Base-by-base conservation (phyloP, 2,888 invertebrate genomes). In the Aphelenchoides bicaudatus region DNA sequence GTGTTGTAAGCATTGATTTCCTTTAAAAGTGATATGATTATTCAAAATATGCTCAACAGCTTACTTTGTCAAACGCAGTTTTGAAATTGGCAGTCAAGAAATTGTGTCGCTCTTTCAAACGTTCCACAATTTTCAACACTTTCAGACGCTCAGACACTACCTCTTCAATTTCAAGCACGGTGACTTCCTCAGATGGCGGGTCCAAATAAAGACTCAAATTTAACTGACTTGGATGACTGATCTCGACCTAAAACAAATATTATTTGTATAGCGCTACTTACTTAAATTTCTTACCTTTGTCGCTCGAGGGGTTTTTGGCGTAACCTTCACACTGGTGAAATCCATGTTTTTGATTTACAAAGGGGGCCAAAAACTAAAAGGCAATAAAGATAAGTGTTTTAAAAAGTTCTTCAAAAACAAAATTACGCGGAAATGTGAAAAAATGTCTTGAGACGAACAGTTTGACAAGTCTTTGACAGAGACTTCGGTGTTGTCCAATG, bases 141-240 rank as follows among this genome's bases (percentile, higher is more conserved):
- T 61, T 65, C 39, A 76, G 57, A 8, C 76, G 60, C 46, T 71
- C 64, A 37, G 58, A 55, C 8, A 72, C 74, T 47, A 72, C 65
- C 39, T 69, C 70, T 51, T 77, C 74, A 51, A 77, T 73, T 39
- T 75, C 74, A 10, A 39, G 34, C n/a, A 77, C 58, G 4, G 64
- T 59, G 19, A 76, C 72, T 16, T 68, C 62, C 29, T 68, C 71
- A 10, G 52, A 60, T 5, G 73, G 73, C 8, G 74, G 73, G 0
- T 53, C 49, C 27, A 61, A 48, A 52, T 75, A 75, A 39, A 75
- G 47, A n/a, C 37, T 67, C 13, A 63, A 30, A 29, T 63, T 63
- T 25, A 58, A 49, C 3, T 34, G 10, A 8, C 21, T 19, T 19
- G 10, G 43, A 13, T 13, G 13, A 16, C 16, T 16, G 16, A 13